These are phyloP conservation scores for Oikopleura dioica DNA, from an alignment of 23 tunicate species.

Conservation along the genomic window DNA sequence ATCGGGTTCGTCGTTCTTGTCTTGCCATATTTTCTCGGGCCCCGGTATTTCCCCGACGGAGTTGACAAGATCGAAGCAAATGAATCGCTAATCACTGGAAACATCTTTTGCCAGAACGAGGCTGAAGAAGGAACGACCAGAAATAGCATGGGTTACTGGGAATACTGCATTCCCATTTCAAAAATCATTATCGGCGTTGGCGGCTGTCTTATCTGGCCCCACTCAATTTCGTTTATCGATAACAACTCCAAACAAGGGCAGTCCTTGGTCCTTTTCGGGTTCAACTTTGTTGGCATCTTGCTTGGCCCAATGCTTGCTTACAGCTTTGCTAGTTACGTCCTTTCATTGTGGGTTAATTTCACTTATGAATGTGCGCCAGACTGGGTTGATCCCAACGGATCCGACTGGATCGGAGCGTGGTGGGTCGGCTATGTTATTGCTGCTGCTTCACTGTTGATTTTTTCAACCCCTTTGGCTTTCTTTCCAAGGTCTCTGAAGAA, in stretches of 20 bases:
- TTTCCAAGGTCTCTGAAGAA: neutral
- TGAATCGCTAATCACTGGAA: no score
- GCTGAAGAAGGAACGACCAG: no score
- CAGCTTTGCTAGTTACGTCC: neutral
- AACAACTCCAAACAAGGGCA: neutral
- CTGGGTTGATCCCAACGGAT: neutral
- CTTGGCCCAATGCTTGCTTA: neutral
- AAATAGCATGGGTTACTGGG: no score
- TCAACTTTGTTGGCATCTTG: neutral
- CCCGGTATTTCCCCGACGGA: no score
- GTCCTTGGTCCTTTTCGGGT: neutral
- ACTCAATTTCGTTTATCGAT: neutral
- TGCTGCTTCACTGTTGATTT: neutral
- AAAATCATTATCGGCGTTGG: neutral
- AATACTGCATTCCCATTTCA: no score
- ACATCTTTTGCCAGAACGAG: no score
- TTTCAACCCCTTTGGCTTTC: neutral
- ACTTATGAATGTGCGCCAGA: neutral
- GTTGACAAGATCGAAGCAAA: no score
- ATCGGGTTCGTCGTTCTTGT: no score
- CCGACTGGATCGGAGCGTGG: slow-evolving; percentile 10
- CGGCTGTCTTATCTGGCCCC: slow-evolving; percentile 2
- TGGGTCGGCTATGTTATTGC: neutral
- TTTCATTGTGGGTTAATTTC: neutral
- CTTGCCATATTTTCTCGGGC: no score